phyloP scores from a whole-genome alignment of 2,113 vertebrate species.

The Syngnathoides biaculeatus region DNA sequence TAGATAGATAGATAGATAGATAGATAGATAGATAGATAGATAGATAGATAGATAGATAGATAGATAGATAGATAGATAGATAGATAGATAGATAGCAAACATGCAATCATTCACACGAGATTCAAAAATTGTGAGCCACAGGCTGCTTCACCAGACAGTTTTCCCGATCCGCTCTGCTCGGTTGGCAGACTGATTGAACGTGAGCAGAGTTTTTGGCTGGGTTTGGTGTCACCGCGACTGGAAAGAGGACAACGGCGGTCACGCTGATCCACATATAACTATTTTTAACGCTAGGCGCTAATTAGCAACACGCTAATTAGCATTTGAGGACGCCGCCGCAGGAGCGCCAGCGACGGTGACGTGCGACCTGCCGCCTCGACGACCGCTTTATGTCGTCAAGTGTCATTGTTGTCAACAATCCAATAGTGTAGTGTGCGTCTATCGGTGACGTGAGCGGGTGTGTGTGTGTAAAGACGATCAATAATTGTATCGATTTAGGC shows the following conservation, averaged over 20 bases:
- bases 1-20: too few relatives aligned
- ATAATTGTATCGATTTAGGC: neutral
- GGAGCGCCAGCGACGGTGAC: neutral
- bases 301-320: slow-evolving; percentile 4
- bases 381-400: neutral
- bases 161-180: neutral
- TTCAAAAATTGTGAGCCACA: neutral
- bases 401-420: neutral
- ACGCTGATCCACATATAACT: neutral
- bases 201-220: neutral
- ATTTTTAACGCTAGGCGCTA: neutral
- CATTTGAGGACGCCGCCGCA: neutral
- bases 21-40: too few relatives aligned
- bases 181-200: neutral
- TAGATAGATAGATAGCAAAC: too few relatives aligned
- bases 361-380: neutral
- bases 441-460: too few relatives aligned
- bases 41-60: too few relatives aligned
- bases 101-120: too few relatives aligned
- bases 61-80: too few relatives aligned
- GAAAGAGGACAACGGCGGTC: neutral
- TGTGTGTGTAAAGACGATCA: neutral
- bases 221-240: neutral
- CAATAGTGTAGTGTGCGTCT: neutral
- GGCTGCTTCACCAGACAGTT: neutral